These are phyloP conservation scores for Amphimallon solstitiale DNA, from an alignment of 2,888 invertebrate genomes.

Conservation along the genomic window DNA sequence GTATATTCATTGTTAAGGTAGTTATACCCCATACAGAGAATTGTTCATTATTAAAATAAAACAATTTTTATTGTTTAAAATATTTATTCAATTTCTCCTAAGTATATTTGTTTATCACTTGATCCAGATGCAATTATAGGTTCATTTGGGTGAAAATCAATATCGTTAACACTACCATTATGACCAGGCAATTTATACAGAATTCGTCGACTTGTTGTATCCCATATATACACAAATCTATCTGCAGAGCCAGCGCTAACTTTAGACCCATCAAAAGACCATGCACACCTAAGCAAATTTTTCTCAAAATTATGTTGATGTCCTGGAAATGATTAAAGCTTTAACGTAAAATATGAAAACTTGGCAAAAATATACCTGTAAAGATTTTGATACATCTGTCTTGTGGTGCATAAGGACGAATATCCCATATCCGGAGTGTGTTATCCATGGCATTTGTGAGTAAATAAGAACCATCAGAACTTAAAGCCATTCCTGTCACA, in stretches of 20 bases:
- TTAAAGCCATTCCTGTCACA: slow-evolving; percentile 88
- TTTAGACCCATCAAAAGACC: slow-evolving; percentile 94
- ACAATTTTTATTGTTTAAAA: slow-evolving; percentile 27
- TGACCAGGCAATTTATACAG: slow-evolving; percentile 98
- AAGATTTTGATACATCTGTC: slow-evolving; percentile 94
- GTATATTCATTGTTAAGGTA: not conserved
- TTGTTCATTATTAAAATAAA: not conserved
- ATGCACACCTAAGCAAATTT: slow-evolving; percentile 91
- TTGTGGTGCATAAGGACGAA: slow-evolving; percentile 91
- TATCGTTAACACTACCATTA: slow-evolving; percentile 96
- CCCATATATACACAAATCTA: slow-evolving; percentile 96
- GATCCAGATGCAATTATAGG: slow-evolving; percentile 93
- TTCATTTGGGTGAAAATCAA: slow-evolving; percentile 94
- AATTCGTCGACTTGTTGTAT: slow-evolving; percentile 90
- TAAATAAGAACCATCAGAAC: slow-evolving; percentile 87
- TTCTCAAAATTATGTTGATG: slow-evolving; percentile 99
- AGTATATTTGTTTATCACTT: slow-evolving; percentile 94
- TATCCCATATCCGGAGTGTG: slow-evolving; percentile 95
- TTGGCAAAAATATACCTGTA: slow-evolving; percentile 64
- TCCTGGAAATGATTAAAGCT: slow-evolving; percentile 57
- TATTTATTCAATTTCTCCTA: slow-evolving; percentile 89
- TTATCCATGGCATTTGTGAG: slow-evolving; percentile 98
- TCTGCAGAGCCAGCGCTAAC: slow-evolving; percentile 95
- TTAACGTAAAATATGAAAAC: not conserved
- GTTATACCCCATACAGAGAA: too few relatives aligned